Evolutionary conservation across 2,797 vertebrate genomes (phyloP).

Genomic region (Rhynchonycteris naso): DNA sequence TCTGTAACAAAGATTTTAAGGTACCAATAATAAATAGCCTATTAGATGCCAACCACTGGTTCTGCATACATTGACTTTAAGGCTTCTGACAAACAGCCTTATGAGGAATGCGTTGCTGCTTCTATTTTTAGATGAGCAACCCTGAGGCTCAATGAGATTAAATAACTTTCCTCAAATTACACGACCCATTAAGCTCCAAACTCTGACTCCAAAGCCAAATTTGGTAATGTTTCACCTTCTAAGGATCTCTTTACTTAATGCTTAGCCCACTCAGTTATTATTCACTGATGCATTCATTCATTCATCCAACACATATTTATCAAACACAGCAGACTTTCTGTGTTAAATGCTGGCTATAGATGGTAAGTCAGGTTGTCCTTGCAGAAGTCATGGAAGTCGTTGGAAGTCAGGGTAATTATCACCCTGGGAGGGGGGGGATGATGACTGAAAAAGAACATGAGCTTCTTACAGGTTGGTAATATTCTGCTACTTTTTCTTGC

Average conservation of each 20-base stretch:
- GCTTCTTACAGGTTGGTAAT: neutral
- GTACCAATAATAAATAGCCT: neutral
- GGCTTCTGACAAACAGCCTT: neutral
- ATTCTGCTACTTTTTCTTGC: neutral
- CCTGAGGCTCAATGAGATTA: neutral
- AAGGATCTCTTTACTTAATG: neutral
- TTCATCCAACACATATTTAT: neutral
- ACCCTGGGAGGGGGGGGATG: neutral
- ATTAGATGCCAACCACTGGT: neutral
- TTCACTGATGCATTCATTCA: neutral
- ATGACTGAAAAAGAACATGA: neutral
- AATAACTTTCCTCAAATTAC: conserved; percentile 33
- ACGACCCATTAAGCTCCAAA: neutral
- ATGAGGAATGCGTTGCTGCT: neutral
- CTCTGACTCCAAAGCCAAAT: neutral
- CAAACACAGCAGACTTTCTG: neutral
- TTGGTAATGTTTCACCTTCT: neutral
- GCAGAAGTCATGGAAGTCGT: neutral
- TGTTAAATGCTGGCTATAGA: neutral
- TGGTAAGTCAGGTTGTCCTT: neutral
- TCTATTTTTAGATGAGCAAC: conserved; percentile 19
- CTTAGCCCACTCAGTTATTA: neutral
- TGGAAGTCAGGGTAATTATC: neutral
- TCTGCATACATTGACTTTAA: conserved; percentile 2
- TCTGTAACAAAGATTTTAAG: neutral